Evolutionary conservation across 2,797 vertebrate species (phyloP).

Genomic region (Enteromius thamalakanensis): DNA sequence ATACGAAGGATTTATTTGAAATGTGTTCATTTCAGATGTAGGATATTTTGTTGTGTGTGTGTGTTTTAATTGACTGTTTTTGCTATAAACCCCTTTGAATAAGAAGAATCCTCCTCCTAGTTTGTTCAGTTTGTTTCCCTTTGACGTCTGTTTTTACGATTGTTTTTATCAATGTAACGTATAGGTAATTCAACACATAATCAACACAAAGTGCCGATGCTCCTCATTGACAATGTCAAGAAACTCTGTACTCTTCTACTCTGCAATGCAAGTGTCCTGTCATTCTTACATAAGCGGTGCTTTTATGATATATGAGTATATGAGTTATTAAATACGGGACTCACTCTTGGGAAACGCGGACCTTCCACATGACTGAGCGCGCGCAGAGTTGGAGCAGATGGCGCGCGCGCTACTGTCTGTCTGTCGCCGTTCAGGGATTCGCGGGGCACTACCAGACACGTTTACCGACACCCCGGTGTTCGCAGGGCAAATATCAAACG

Average conservation of each 20-base stretch:
- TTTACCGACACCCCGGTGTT: conserved; percentile 58
- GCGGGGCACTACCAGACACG: conserved; percentile 58
- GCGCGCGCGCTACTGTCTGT: conserved; percentile 58
- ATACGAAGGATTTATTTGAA: neutral
- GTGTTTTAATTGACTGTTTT: neutral
- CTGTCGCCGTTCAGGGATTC: conserved; percentile 55
- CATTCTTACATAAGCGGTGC: neutral
- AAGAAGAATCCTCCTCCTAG: neutral
- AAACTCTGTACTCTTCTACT: neutral
- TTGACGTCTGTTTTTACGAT: neutral
- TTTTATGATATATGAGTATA: neutral
- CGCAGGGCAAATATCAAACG: conserved; percentile 65
- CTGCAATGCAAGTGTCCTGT: neutral
- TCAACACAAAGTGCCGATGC: conserved; percentile 6
- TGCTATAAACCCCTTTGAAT: neutral
- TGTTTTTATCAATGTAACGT: neutral
- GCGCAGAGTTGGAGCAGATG: conserved; percentile 60
- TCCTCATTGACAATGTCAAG: neutral
- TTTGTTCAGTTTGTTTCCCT: neutral
- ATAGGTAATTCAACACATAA: neutral
- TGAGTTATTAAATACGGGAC: conserved; percentile 25
- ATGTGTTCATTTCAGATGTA: neutral
- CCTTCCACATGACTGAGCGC: conserved; percentile 62
- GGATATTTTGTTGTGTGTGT: neutral
- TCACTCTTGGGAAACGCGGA: conserved; percentile 54